Base-by-base conservation (phyloP, 2,113 vertebrate genomes). In the Setophaga coronata region DNA sequence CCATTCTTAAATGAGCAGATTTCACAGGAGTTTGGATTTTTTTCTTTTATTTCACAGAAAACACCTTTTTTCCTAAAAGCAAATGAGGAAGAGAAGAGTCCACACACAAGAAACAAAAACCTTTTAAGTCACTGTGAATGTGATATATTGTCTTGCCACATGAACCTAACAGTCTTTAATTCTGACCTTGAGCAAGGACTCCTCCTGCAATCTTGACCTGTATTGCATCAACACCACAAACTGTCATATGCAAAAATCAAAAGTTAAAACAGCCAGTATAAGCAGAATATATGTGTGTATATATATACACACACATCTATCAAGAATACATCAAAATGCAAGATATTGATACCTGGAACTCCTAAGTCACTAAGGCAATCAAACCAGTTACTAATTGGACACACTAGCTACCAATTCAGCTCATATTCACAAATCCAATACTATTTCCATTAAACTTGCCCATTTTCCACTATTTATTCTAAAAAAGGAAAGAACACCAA, bases 301-400 rank as follows among this genome's bases (percentile, higher is more conserved):
- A 16, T 36, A 25, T 14, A 13, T 1, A 53, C 1, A 80, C 1
- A 58, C 4, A 43, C 18, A 54, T 1, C 2, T n/a, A 64, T 21
- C 31, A 62, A 58, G 16, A 51, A 51, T 12, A 15, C 38, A 86
- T 24, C 21, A 60, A 82, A 69, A 60, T 14, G 6, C 53, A 81
- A 61, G 23, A 54, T 17, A 86, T 0, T 50, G n/a, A 67, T 10
- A 33, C 33, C 6, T 48, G 18, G 25, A 73, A 74, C 7, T 62
- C 33, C 47, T 45, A 0, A n/a, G 53, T 67, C 65, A 73, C 28
- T 40, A 81, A 69, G 65, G 25, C 17, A 73, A 65, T 42, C 50
- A 48, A 3, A 53, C 3, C 20, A 42, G 20, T 45, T 78, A 91
- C 50, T 64, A 66, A 36, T 0, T 26, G 53, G n/a, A 93, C 24